Evolutionary conservation across 1,140 invertebrate species (phyloP).

Genomic region (Zaprionus nigranus): DNA sequence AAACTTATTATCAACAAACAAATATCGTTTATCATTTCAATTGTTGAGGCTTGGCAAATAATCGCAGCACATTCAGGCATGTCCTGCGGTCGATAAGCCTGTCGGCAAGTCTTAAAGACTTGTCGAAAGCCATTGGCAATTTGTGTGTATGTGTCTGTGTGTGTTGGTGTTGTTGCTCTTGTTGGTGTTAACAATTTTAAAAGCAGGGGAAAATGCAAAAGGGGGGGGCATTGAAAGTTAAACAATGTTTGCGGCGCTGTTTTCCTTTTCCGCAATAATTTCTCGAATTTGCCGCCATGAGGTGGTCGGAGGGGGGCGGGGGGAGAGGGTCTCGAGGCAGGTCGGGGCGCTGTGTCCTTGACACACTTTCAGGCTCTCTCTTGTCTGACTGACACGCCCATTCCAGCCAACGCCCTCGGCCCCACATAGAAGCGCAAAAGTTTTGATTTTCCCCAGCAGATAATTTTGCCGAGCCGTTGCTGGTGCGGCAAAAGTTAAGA

Average conservation of each 20-base stretch:
- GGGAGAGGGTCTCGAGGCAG: neutral
- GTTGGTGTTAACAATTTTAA: constrained; percentile 39
- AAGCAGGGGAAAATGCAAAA: constrained; percentile 5
- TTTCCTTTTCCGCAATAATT: constrained; percentile 78
- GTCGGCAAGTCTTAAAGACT: constrained; percentile 19
- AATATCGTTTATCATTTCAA: constrained; percentile 21
- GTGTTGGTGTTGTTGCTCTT: constrained; percentile 21
- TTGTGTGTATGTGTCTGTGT: neutral
- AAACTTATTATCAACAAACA: neutral
- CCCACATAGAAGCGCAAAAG: constrained; percentile 59
- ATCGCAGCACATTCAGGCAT: constrained; percentile 8
- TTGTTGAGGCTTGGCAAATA: constrained; percentile 28
- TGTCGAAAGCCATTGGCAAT: constrained; percentile 31
- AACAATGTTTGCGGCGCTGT: constrained; percentile 72
- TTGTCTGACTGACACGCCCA: constrained; percentile 31
- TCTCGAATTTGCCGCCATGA: constrained; percentile 63
- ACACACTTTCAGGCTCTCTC: constrained; percentile 53
- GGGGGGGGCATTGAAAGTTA: constrained; percentile 67
- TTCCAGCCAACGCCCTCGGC: constrained; percentile 5
- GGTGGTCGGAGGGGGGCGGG: neutral
- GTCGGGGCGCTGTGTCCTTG: constrained; percentile 59
- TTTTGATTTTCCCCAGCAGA: constrained; percentile 73
- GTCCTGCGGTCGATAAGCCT: constrained; percentile 25
- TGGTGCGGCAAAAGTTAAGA: constrained; percentile 22
- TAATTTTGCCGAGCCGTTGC: constrained; percentile 56